A percentile compares a stretch with the other conserved stretches of the same genome.
These are phyloP conservation scores for Osmerus mordax DNA, from an alignment of 2,113 vertebrate genomes.

Conservation along the genomic window DNA sequence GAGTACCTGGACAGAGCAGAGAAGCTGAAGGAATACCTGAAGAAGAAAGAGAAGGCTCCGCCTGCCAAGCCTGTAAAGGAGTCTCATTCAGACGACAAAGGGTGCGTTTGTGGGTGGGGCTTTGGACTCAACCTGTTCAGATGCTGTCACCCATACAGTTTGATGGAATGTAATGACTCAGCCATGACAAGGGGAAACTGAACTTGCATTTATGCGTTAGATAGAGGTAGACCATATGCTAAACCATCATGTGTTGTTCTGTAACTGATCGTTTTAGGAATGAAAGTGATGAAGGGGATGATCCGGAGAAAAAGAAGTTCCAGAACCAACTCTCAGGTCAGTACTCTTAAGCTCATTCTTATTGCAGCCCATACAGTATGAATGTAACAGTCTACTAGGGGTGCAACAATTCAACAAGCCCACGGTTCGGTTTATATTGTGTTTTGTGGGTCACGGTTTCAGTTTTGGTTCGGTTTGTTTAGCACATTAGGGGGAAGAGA, in stretches of 20 bases:
- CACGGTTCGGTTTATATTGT: too few species aligned
- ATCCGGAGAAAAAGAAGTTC: constrained; percentile 96
- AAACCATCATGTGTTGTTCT: too few species aligned
- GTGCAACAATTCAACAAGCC: too few species aligned
- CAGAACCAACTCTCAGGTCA: constrained; percentile 96
- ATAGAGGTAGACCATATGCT: too few species aligned
- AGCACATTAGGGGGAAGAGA: too few species aligned
- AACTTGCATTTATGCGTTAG: too few species aligned
- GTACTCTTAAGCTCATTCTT: constrained; percentile 3
- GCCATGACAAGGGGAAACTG: too few species aligned
- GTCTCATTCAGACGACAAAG: constrained; percentile 88
- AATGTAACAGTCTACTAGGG: background rate
- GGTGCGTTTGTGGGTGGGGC: constrained; percentile 71
- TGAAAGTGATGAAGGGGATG: constrained; percentile 93
- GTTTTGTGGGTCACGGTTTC: too few species aligned
- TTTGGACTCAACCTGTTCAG: background rate
- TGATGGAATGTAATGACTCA: constrained; percentile 14
- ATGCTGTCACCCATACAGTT: constrained; percentile 13
- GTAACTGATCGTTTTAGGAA: constrained; percentile 69
- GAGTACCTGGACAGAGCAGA: constrained; percentile 96
- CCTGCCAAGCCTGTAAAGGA: constrained; percentile 90
- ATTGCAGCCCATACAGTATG: background rate
- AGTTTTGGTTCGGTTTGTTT: too few species aligned
- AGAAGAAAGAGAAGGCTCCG: constrained; percentile 84
- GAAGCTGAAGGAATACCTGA: constrained; percentile 91